Conservation (phyloP, 2,888 invertebrate genomes). For the Scaeva pyrastri region DNA sequence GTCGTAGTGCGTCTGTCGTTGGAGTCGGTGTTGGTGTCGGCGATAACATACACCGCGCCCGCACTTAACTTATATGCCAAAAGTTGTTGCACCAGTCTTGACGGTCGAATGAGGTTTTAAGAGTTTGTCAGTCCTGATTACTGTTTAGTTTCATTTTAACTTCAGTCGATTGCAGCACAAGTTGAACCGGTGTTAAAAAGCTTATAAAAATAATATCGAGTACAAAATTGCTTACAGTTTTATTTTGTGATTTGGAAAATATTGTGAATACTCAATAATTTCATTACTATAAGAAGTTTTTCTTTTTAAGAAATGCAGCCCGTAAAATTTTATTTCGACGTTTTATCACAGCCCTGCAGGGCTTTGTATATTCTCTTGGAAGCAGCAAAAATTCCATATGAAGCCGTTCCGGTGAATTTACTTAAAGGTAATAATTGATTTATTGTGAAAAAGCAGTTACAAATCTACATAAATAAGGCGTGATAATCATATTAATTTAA, state of each 20-base stretch:
- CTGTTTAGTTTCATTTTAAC: slow-evolving; percentile 60
- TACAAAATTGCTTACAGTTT: neutral
- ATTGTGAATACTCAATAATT: neutral
- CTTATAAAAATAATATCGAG: neutral
- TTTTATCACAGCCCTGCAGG: slow-evolving; percentile 91
- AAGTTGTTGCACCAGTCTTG: slow-evolving; percentile 53
- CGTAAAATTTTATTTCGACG: slow-evolving; percentile 89
- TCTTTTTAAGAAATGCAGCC: slow-evolving; percentile 81
- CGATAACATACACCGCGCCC: slow-evolving; percentile 29
- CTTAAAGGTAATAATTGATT: slow-evolving; percentile 86
- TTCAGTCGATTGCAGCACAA: slow-evolving; percentile 44
- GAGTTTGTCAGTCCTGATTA: slow-evolving; percentile 56
- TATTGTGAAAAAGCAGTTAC: neutral
- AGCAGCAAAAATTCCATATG: slow-evolving; percentile 87
- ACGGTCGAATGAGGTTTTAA: slow-evolving; percentile 59
- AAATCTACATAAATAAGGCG: slow-evolving; percentile 1
- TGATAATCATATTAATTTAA: slow-evolving; percentile 2
- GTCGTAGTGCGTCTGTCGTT: no score
- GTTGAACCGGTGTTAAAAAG: slow-evolving; percentile 24
- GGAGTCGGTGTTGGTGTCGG: no score
- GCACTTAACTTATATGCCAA: neutral
- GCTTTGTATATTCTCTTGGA: slow-evolving; percentile 90
- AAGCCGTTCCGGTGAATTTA: slow-evolving; percentile 87
- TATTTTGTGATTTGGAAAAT: slow-evolving; percentile 18
- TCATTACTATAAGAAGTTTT: slow-evolving; percentile 11